Percentiles rank a stretch among this genome's conserved stretches.
phyloP scores from a whole-genome alignment of 2,113 vertebrate genomes.

The Phylloscopus trochilus region DNA sequence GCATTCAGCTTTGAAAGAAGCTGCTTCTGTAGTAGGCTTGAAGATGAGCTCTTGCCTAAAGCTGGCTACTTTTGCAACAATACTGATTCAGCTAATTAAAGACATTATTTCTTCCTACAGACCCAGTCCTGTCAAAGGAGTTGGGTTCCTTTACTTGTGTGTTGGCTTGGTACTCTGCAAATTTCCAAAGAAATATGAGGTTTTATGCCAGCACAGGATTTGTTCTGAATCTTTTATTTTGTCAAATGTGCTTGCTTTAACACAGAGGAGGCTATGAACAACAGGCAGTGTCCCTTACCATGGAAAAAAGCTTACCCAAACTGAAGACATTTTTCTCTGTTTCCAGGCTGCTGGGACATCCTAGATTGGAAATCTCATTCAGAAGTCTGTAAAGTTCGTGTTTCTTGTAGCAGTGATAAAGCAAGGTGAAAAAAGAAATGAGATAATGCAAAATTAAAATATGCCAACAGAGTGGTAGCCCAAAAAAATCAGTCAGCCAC shows the following conservation, averaged over 20 bases:
- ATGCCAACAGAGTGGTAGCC: not conserved
- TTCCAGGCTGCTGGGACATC: not conserved
- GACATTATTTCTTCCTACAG: not conserved
- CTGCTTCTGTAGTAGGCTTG: not conserved
- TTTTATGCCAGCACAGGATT: not conserved
- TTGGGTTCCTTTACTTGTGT: not conserved
- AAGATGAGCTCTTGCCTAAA: not conserved
- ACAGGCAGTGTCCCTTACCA: not conserved
- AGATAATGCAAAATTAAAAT: not conserved
- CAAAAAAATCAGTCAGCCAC: not conserved
- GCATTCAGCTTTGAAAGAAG: not conserved
- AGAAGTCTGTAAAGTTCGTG: not conserved
- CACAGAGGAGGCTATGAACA: not conserved
- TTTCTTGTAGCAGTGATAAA: not conserved
- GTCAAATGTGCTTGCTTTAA: not conserved
- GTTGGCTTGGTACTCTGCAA: fast-evolving
- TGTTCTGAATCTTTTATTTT: not conserved
- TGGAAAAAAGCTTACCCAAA: not conserved
- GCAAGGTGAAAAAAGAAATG: not conserved
- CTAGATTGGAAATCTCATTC: not conserved
- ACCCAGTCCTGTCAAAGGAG: not conserved
- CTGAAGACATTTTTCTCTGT: not conserved
- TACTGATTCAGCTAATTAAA: not conserved
- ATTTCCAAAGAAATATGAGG: not conserved
- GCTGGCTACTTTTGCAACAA: not conserved